These are phyloP conservation scores for Parotocinclus haroldoi DNA, from an alignment of 2,797 vertebrate genomes.

Conservation along the genomic window DNA sequence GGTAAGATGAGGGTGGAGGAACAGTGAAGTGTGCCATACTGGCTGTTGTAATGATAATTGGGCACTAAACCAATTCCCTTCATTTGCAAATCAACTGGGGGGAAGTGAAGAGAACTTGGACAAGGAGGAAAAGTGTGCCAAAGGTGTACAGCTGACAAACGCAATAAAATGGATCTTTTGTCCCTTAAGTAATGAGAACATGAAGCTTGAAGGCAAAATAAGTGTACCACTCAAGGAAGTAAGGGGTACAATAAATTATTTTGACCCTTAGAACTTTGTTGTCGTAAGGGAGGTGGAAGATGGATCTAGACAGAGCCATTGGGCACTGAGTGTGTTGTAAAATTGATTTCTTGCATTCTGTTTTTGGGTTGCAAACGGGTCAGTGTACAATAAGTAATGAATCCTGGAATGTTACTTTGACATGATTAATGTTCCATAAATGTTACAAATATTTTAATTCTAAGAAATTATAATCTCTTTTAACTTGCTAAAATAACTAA, in stretches of 20 bases:
- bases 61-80: background rate
- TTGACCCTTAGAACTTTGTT: background rate
- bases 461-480: no score
- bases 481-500: no score
- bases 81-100: slow-evolving; percentile 24
- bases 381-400: no score
- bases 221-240: slow-evolving; percentile 37
- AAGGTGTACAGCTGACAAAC: background rate
- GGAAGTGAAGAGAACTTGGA: slow-evolving; percentile 17
- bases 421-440: no score
- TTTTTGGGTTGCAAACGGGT: no score
- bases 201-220: slow-evolving; percentile 39
- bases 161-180: slow-evolving; percentile 23
- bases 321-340: no score
- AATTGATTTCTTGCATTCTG: no score
- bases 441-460: no score
- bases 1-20: no score
- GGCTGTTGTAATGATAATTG: background rate
- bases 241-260: slow-evolving; percentile 33
- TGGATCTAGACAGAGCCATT: no score
- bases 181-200: slow-evolving; percentile 39
- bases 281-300: background rate
- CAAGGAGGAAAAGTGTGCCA: slow-evolving; percentile 20
- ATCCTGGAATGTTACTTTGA: no score
- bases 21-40: no score